These are phyloP conservation scores for Thunnus thynnus DNA, from an alignment of 2,113 vertebrate genomes.

Conservation along the genomic window DNA sequence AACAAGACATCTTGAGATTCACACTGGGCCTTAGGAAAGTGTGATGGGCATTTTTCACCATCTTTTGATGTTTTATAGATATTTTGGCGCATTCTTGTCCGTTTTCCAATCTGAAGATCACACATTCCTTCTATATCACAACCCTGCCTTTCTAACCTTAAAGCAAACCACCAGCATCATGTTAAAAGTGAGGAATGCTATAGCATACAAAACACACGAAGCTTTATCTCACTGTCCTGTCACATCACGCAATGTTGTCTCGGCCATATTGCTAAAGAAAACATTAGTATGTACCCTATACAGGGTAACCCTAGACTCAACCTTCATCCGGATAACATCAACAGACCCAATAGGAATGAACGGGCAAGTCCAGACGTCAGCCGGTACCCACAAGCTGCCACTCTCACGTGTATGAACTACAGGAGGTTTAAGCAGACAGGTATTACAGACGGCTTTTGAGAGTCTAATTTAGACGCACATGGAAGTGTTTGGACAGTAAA, in stretches of 20 bases:
- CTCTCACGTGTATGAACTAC: slow-evolving; percentile 9
- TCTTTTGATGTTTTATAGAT: too few species aligned
- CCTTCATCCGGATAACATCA: slow-evolving; percentile 55
- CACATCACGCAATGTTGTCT: slow-evolving; percentile 12
- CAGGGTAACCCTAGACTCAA: slow-evolving; percentile 13
- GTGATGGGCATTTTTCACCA: too few species aligned
- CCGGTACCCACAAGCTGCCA: slow-evolving; percentile 1
- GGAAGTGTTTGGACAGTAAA: slow-evolving; percentile 66
- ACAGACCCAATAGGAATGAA: slow-evolving; percentile 47
- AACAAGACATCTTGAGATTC: too few species aligned
- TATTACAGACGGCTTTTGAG: slow-evolving; percentile 25
- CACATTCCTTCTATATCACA: neutral
- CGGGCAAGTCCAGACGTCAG: slow-evolving; percentile 54
- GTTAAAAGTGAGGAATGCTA: neutral
- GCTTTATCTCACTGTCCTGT: slow-evolving; percentile 13
- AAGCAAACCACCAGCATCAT: neutral
- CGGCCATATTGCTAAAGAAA: neutral
- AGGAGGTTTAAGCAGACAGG: slow-evolving; percentile 4
- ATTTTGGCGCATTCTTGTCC: neutral
- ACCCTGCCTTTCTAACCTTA: neutral
- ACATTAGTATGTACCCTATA: neutral
- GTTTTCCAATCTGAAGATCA: too few species aligned
- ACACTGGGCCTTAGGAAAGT: too few species aligned
- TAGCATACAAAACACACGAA: neutral
- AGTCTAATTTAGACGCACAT: neutral